Base-by-base conservation (phyloP, 2,888 invertebrate genomes). In the Thelaira solivaga region DNA sequence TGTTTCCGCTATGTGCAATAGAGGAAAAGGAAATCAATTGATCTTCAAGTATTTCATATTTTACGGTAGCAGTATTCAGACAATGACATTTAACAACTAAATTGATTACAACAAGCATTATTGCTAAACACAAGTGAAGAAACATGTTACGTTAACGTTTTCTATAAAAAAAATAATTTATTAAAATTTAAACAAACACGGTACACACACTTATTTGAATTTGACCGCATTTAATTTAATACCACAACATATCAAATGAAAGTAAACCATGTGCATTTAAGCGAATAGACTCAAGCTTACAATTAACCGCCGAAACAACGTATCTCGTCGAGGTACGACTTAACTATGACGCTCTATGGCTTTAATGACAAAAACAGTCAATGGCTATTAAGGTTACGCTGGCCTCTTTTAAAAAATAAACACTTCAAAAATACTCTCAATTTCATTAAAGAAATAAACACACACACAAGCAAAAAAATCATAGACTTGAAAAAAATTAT, bases 241-340 rank as follows among this genome's bases (percentile, higher is more conserved):
- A 41, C n/a, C 10, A 16, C n/a, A 20, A 31, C 31, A 39, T n/a
- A n/a, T 4, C 45, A 55, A 68, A 61, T 57, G 43, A 53, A 75
- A 75, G 53, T 18, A n/a, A n/a, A n/a, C n/a, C n/a, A 53, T 24
- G 43, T 36, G 2, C 22, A 65, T 26, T 45, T 55, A 29, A 51
- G 49, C 47, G n/a, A n/a, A n/a, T n/a, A 29, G 22, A 59, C 65
- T 59, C 13, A 57, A 18, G 18, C n/a, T 36, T 62, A 77, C 45
- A 65, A 39, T 78, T 65, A 61, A 73, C 79, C 82, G 82, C 51
- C 20, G 11, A 80, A 80, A 78, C 76, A 76, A 73, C 78, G 74
- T 78, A 62, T 80, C 80, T 75, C 73, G 49, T 82, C 82, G 83
- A 83, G 82, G 83, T 80, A 81, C 84, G 84, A 83, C 81, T 84